Conservation (phyloP, 2,888 invertebrate genomes). For the Diachrysia chrysitis region DNA sequence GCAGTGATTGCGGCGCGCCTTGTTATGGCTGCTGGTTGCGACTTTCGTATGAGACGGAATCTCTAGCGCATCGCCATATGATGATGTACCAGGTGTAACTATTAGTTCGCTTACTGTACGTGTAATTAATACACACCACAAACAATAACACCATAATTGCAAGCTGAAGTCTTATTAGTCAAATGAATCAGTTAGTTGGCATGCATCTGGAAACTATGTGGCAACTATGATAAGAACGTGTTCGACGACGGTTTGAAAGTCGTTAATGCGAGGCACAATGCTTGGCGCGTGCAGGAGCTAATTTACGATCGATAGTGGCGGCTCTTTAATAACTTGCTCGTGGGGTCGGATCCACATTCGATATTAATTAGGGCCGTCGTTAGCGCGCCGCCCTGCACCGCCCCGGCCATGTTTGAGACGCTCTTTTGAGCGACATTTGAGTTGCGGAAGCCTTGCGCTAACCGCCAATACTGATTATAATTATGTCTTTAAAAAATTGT, state of each 20-base stretch:
- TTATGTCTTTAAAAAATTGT: too few species aligned
- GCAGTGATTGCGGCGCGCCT: not conserved
- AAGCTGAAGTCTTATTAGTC: not conserved
- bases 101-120: too few species aligned
- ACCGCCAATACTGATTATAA: too few species aligned
- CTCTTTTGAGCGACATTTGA: conserved; percentile 12
- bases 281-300: conserved; percentile 39
- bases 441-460: not conserved
- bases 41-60: too few species aligned
- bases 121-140: too few species aligned
- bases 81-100: too few species aligned
- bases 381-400: conserved; percentile 16
- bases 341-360: conserved; percentile 45
- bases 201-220: conserved; percentile 43
- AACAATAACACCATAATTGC: too few species aligned
- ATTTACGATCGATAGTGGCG: conserved; percentile 45
- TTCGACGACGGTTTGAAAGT: conserved; percentile 24
- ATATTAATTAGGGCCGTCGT: conserved; percentile 55
- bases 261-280: conserved; percentile 44
- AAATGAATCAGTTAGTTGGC: conserved; percentile 29
- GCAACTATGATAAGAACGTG: conserved; percentile 34
- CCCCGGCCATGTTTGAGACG: not conserved
- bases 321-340: conserved; percentile 39
- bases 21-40: too few species aligned
- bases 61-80: too few species aligned